phyloP scores from a whole-genome alignment of 2,888 invertebrate species.

The Parnassius mnemosyne region DNA sequence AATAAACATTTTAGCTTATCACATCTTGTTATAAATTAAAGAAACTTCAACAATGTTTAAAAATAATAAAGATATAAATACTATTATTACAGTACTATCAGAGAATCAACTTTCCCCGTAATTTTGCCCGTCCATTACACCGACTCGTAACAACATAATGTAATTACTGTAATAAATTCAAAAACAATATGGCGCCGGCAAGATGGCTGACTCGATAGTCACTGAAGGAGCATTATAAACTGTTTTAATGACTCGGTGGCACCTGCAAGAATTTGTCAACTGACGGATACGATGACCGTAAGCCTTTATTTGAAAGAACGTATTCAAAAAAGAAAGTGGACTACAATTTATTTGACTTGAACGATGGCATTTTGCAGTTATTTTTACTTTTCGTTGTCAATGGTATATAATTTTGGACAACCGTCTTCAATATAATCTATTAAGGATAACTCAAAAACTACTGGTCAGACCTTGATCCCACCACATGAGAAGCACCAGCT shows the following conservation, averaged over 20 bases:
- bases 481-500: no score
- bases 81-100: slow-evolving; percentile 28
- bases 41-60: slow-evolving; percentile 18
- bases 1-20: slow-evolving; percentile 17
- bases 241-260: slow-evolving; percentile 56
- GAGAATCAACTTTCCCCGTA: slow-evolving; percentile 37
- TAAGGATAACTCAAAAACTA: no score
- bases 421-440: no score
- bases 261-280: slow-evolving; percentile 56
- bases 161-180: slow-evolving; percentile 69
- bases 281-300: slow-evolving; percentile 30
- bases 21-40: slow-evolving; percentile 14
- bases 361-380: slow-evolving; percentile 6
- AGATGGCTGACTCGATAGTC: slow-evolving; percentile 58
- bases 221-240: slow-evolving; percentile 55
- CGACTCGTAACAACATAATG: slow-evolving; percentile 47
- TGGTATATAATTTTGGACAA: not conserved
- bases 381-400: slow-evolving; percentile 4
- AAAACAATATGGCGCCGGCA: slow-evolving; percentile 63
- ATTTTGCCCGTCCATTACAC: slow-evolving; percentile 45
- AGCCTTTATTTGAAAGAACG: slow-evolving; percentile 33
- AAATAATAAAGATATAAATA: slow-evolving; percentile 32
- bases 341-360: slow-evolving; percentile 22
- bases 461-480: no score
- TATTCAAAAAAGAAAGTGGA: slow-evolving; percentile 38